Conservation (phyloP, 92 coral and sea anemone species). For the Phymanthus crucifer region DNA sequence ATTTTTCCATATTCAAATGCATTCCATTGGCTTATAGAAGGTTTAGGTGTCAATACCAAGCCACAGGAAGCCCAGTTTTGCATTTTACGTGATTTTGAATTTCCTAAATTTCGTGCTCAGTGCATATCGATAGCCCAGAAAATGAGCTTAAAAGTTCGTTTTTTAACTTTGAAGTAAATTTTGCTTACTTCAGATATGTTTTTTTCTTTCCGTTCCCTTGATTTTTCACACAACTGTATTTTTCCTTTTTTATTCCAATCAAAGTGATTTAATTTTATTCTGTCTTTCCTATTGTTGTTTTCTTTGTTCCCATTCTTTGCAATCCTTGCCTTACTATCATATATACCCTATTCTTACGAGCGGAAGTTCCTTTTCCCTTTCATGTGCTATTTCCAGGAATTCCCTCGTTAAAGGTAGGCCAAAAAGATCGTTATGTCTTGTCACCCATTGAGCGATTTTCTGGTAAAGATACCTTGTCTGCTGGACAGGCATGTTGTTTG, state of each 20-base stretch:
- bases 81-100: not conserved
- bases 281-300: no score
- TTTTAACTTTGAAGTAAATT: no score
- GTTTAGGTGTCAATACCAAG: not conserved
- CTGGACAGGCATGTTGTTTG: constrained; percentile 41
- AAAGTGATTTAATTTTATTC: no score
- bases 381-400: constrained; percentile 29
- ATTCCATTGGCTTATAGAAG: not conserved
- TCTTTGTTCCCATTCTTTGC: no score
- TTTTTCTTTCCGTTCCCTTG: no score
- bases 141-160: no score
- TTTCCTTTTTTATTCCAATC: no score
- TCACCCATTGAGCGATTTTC: constrained; percentile 45
- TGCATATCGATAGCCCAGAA: no score
- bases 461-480: constrained; percentile 43
- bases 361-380: constrained; percentile 33
- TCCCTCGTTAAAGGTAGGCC: constrained; percentile 39
- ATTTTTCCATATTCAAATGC: not conserved
- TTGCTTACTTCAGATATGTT: no score
- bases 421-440: constrained; percentile 36
- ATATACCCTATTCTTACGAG: constrained; percentile 41
- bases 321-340: no score
- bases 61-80: not conserved
- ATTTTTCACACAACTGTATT: no score
- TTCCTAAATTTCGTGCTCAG: no score